Evolutionary conservation across 2,113 vertebrate species (phyloP), one percentile per base, ranked within the genome.

Genomic region (Megalops atlanticus): DNA sequence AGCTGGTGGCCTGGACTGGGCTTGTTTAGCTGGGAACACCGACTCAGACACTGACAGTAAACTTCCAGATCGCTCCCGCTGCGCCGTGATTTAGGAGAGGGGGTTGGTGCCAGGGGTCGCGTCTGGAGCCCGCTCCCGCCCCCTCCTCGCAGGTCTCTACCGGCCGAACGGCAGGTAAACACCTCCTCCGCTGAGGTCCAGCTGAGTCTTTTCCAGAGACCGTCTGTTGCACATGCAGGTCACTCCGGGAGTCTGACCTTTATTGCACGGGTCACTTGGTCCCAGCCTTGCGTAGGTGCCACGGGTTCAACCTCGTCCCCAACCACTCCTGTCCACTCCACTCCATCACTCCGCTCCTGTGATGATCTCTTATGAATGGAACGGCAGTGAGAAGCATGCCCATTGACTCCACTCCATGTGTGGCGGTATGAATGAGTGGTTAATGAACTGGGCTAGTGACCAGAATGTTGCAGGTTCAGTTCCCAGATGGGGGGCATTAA

Each of bases 11-110:
- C 87, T 88, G 89, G 86, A 92, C 90, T 87, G 77, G 87, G 76
- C 74, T 74, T 86, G 82, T 92, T 93, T 89, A 78, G 83, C 86
- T 92, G 89, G 91, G 92, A 93, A 92, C 88, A 89, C 88, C 89
- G 85, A 88, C 76, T 88, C 85, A 87, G 88, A 84, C 82, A 68
- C 87, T 86, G 39, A 80, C 35, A 35, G 18, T 38, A 74, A 76
- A 14, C 33, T 87, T 84, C 86, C 87, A 79, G 82, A 77, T 76
- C 33, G 74, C 49, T 86, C 83, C 75, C 33, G 75, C 83, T 76
- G 84, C 74, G 84, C 31, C 21, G 64, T 87, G 83, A 91, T 90
- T 89, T 89, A 90, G 77, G 75, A 85, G 41, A 70, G 81, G 41
- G 78, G 80, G 64, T 31, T 1, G 72, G 40, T 82, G 84, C 84